Evolutionary conservation across 2,113 vertebrate species (phyloP), one percentile per base, ranked within the genome.

Genomic region (Phaethon lepturus): DNA sequence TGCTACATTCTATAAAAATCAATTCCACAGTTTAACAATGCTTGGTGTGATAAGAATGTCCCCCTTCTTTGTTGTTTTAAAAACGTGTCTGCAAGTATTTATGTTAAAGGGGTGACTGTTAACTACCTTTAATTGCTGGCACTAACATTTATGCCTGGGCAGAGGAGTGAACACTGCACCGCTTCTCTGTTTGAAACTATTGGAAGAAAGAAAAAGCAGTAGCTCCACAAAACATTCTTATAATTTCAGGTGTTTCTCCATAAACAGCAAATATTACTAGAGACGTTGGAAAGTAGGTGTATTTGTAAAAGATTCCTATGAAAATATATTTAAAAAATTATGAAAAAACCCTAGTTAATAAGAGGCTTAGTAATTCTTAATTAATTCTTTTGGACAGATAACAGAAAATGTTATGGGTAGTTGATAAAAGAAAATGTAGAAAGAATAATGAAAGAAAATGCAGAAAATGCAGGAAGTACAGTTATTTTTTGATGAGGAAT

Each of bases 1-100:
- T 95, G 80, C 38, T 86, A 18, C 13, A 16, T 67, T 84, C 80
- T 93, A 52, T 74, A 93, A 79, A 93, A 96, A 63, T 67, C 14
- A 0, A 5, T 77, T 91, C 19, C n/a, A 81, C 15, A 15, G 28
- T 71, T 80, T 66, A 91, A 81, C 50, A 92, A 52, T 83, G 23
- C 75, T 69, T 16, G 33, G 13, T 91, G n/a, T 44, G 56, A 56
- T 26, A 71, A 93, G 89, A 91, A 93, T 52, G 35, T 58, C 40
- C 78, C 42, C 11, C 38, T 62, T 40, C 24, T 88, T 77, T 77
- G 11, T 45, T 86, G 23, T 63, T 74, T 67, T 78, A 53, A 83
- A 3, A 60, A 90, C n/a, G 52, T 60, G 5, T 29, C 58, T 76
- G 17, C n/a, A 74, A 52, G 23, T 29, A 19, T 49, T 80, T 35